These are phyloP conservation scores for Phymastichus coffea DNA, from an alignment of 1,140 invertebrate species.

Conservation along the genomic window DNA sequence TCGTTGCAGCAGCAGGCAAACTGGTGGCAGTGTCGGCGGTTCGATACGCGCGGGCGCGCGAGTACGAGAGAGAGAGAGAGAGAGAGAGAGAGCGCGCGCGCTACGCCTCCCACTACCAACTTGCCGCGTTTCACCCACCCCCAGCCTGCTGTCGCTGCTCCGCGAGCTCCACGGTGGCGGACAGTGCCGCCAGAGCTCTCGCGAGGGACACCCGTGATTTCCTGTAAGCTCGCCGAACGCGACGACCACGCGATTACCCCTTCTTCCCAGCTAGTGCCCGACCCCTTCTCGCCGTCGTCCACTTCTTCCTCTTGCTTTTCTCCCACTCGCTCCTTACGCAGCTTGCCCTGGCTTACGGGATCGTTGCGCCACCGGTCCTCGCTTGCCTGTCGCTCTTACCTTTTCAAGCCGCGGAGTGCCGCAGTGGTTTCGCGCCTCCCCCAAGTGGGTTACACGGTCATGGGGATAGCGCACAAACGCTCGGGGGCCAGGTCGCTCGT, in stretches of 20 bases:
- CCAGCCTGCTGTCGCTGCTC: too few relatives aligned
- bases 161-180: constrained; percentile 39
- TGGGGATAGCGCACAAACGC: too few relatives aligned
- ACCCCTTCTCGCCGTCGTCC: constrained; percentile 11
- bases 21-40: constrained; percentile 37
- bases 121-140: too few relatives aligned
- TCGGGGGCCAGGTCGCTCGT: too few relatives aligned
- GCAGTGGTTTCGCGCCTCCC: neutral
- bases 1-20: constrained; percentile 26
- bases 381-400: neutral
- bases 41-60: constrained; percentile 55
- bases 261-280: constrained; percentile 23
- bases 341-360: neutral
- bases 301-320: neutral
- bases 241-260: constrained; percentile 33
- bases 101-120: neutral
- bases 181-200: constrained; percentile 56
- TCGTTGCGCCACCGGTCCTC: too few relatives aligned
- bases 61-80: too few relatives aligned
- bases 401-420: neutral
- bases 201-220: constrained; percentile 52
- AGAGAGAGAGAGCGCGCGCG: too few relatives aligned
- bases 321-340: neutral
- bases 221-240: constrained; percentile 20
- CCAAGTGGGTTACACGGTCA: too few relatives aligned